Evolutionary conservation across 2,797 vertebrate species (phyloP).

Genomic region (Apodemus agrarius): DNA sequence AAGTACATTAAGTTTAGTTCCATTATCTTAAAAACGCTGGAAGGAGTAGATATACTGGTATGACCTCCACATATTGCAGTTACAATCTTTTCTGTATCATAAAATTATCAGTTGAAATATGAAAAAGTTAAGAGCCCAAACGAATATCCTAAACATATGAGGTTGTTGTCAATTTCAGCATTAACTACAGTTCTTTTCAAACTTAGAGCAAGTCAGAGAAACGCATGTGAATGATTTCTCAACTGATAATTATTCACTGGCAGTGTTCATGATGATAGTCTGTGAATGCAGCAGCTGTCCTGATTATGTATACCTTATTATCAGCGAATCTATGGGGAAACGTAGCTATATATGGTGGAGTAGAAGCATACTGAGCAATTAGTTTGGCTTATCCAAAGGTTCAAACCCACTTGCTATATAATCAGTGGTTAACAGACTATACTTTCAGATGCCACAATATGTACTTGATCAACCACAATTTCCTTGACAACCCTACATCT

Average conservation of each 20-base stretch:
- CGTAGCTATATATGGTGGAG: neutral
- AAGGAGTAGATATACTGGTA: slow-evolving; percentile 34
- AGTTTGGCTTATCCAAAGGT: neutral
- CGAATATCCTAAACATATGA: neutral
- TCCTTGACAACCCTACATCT: neutral
- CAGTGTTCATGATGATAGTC: neutral
- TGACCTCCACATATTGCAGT: neutral
- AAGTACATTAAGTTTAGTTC: neutral
- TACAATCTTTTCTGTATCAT: neutral
- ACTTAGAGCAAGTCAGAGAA: slow-evolving; percentile 8
- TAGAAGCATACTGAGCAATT: neutral
- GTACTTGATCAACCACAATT: neutral
- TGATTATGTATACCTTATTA: neutral
- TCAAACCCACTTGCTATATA: neutral
- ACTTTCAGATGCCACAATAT: neutral
- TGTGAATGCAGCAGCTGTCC: neutral
- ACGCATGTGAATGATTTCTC: neutral
- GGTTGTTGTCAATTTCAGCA: neutral
- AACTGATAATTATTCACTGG: neutral
- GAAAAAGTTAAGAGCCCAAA: neutral
- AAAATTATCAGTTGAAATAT: slow-evolving; percentile 6
- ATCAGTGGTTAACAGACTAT: neutral
- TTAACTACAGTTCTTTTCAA: neutral
- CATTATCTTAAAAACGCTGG: neutral
- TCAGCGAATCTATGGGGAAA: neutral